Evolutionary conservation across 1,140 invertebrate genomes (phyloP), one percentile per base, ranked within the genome.

Genomic region (Zaprionus nigranus): DNA sequence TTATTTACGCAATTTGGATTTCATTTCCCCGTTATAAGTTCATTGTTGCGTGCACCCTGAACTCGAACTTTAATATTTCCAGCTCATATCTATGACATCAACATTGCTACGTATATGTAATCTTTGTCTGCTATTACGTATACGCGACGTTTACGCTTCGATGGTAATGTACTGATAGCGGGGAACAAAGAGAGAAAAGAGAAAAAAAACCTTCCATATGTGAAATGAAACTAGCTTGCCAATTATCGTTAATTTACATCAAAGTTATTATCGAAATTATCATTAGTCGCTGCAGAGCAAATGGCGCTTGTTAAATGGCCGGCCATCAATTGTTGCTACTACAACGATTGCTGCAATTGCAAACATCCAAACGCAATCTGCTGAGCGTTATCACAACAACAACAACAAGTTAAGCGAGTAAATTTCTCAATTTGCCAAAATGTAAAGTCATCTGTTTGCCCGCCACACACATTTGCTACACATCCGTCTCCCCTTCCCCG

Each of bases 201-300:
- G 36, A 26, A 38, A 20, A 20, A 40, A 15, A 56, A 15, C 36
- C 24, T 5, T 13, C 30, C 36, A 46, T 28, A 56, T 62, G 46
- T 43, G 61, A 61, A 69, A 40, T 43, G 72, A 51, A 72, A 62
- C 74, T 26, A 26, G 67, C 57, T 51, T 7, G 57, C 38, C 83
- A 90, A 90, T 88, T 88, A 88, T 90, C 81, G 75, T 85, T 79
- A 90, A 90, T 90, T 90, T 90, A 66, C 81, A 85, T 74, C 80
- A 68, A 69, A 79, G 75, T 79, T 79, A 88, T 88, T 88, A 90
- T 79, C 78, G 78, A 81, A 90, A 81, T 88, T 79, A 90, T 88
- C 81, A 78, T 73, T 69, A 72, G 57, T 57, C 49, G 30, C 58
- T 54, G 40, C 38, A 63, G 40, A 59, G 43, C 51, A 43, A 65